Base-by-base conservation (phyloP, 2,113 vertebrate species). In the Lates calcarifer region DNA sequence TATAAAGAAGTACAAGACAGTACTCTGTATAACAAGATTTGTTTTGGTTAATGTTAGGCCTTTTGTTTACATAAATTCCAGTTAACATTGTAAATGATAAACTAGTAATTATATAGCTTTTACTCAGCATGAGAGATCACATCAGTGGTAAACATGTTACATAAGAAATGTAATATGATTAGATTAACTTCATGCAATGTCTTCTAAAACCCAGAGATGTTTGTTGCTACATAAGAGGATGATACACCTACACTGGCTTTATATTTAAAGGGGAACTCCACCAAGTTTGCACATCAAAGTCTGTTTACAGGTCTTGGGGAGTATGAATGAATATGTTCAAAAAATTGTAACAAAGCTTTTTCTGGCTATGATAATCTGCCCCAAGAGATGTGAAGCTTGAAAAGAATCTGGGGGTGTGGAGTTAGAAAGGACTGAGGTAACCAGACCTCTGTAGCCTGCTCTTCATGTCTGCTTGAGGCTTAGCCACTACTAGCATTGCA, bases 221-320 rank as follows among this genome's bases (percentile, higher is more conserved):
- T 4, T 20, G 18, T 35, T 61, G 4, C 10, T 31, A 22, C 31
- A 61, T 61, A 22, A 63, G 22, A 26, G 53, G 4, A 55, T 28
- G 24, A 55, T 55, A 13, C 51, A 56, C 53, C 47, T 10, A 20
- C 22, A n/a, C 47, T n/a, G 47, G 47, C 47, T 51, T 22, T n/a
- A 51, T 9, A 22, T 35, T 33, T 61, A 20, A 31, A 61, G 31
- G 53, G 10, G 10, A 56, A 12, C 28, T 72, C 26, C 41, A 37
- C 22, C 7, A 28, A n/a, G 33, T 80, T 31, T 72, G 45, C n/a
- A 65, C 29, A 51, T 72, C 20, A 49, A 80, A 74, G 78, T 74
- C 41, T 74, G 35, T 81, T 69, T 75, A 75, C 35, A 53, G 33
- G 63, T 33, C 15, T 81, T 31, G 26, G 20, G 20, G 37, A 66